Conservation (phyloP, 2,797 vertebrate species). For the Coluber constrictor region DNA sequence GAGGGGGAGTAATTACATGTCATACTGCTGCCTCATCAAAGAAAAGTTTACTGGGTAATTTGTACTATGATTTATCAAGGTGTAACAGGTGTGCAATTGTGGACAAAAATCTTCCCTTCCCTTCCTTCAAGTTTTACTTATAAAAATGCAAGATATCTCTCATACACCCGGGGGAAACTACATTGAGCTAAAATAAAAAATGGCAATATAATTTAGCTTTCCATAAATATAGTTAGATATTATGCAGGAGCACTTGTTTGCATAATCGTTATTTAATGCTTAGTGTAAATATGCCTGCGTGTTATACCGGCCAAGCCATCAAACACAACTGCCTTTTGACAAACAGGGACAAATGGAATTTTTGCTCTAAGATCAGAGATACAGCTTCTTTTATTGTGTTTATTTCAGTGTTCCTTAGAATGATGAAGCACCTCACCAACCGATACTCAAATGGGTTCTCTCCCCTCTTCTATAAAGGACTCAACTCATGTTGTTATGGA, state of each 20-base stretch:
- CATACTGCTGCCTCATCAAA: conserved; percentile 82
- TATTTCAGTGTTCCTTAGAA: conserved; percentile 70
- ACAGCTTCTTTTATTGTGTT: conserved; percentile 66
- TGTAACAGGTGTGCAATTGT: conserved; percentile 60
- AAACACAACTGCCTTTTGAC: conserved; percentile 57
- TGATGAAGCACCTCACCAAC: conserved; percentile 64
- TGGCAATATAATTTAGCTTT: conserved; percentile 70
- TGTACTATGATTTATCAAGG: conserved; percentile 75
- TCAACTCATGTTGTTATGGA: conserved; percentile 63
- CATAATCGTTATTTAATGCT: conserved; percentile 73
- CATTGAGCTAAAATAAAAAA: conserved; percentile 70
- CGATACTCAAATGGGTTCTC: conserved; percentile 71
- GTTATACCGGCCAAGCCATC: conserved; percentile 61
- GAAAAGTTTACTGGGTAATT: conserved; percentile 77
- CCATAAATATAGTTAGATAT: conserved; percentile 72
- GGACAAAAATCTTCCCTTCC: conserved; percentile 40
- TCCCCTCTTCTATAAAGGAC: conserved; percentile 66
- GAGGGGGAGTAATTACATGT: conserved; percentile 89
- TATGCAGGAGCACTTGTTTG: conserved; percentile 54
- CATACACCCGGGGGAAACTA: conserved; percentile 54
- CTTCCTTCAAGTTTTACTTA: conserved; percentile 67
- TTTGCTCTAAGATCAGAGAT: conserved; percentile 65
- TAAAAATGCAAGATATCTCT: conserved; percentile 69
- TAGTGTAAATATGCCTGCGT: conserved; percentile 62
- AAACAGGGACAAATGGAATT: conserved; percentile 59